phyloP scores from a whole-genome alignment of 2,888 invertebrate species.

The Venustoraphidia nigricollis region DNA sequence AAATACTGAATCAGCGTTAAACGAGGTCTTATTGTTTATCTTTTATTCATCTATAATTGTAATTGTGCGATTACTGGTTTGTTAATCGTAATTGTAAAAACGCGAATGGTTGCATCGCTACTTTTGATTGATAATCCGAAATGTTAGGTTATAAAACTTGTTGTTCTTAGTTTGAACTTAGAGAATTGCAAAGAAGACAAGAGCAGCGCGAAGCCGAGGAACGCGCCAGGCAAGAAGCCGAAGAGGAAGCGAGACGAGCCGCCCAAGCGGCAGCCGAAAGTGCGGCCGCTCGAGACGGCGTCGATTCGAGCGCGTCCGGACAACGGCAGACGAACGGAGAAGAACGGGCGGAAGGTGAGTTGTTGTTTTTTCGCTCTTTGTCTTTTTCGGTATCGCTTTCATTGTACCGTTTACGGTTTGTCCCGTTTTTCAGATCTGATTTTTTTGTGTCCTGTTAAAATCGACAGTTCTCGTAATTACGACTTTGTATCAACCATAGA shows the following conservation, averaged over 20 bases:
- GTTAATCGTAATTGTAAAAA: no score
- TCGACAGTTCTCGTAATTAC: no score
- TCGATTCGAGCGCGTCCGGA: slow-evolving; percentile 24
- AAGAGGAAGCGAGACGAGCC: slow-evolving; percentile 66
- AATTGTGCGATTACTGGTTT: no score
- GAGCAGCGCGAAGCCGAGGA: slow-evolving; percentile 48
- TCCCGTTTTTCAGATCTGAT: no score
- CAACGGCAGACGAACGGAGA: slow-evolving; percentile 29
- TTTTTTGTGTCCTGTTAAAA: no score
- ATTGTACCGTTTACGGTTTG: no score
- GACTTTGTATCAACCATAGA: no score
- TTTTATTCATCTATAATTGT: no score
- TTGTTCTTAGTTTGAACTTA: slow-evolving; percentile 75
- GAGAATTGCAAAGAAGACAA: slow-evolving; percentile 81
- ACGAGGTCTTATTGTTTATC: no score
- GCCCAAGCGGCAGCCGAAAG: slow-evolving; percentile 36
- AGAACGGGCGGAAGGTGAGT: slow-evolving; percentile 40
- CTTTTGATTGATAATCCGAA: background rate
- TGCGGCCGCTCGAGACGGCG: slow-evolving; percentile 31
- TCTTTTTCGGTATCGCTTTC: no score
- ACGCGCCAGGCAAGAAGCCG: slow-evolving; percentile 49
- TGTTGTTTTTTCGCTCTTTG: background rate
- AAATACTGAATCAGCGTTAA: no score
- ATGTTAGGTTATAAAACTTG: slow-evolving; percentile 4
- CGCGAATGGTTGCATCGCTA: no score